These are phyloP conservation scores for Aurelia sp. DNA, from an alignment of 30 jellyfish, hydroid and myxozoan species.

Conservation along the genomic window DNA sequence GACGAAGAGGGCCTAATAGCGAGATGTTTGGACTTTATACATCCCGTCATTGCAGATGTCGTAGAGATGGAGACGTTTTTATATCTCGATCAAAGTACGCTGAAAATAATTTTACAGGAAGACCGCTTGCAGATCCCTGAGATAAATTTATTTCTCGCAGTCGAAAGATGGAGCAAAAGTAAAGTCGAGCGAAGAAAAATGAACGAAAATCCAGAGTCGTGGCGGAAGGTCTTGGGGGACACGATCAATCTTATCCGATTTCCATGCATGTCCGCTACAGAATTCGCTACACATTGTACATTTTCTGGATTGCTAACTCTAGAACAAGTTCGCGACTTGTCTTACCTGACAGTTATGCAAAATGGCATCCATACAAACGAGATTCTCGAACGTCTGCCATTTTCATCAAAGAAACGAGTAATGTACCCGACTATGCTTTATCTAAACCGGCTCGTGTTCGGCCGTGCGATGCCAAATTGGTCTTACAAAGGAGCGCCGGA, in stretches of 20 bases:
- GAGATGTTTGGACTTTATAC: slow-evolving; percentile 58
- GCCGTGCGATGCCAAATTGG: slow-evolving; percentile 70
- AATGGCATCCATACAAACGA: slow-evolving; percentile 43
- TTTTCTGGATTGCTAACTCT: slow-evolving; percentile 58
- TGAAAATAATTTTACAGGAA: slow-evolving; percentile 45
- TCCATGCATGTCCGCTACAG: slow-evolving; percentile 61
- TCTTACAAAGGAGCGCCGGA: slow-evolving; percentile 72
- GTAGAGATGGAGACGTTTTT: slow-evolving; percentile 57
- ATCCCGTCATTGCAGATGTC: slow-evolving; percentile 47
- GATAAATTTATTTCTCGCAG: slow-evolving; percentile 39
- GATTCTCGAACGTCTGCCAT: slow-evolving; percentile 33
- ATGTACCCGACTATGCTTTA: slow-evolving; percentile 52
- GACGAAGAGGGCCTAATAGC: slow-evolving; percentile 32
- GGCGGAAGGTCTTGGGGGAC: slow-evolving; percentile 40
- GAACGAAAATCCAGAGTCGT: slow-evolving; percentile 46
- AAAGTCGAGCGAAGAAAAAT: slow-evolving; percentile 49
- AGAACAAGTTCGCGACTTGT: slow-evolving; percentile 58
- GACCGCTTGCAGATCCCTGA: slow-evolving; percentile 56
- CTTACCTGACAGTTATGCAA: slow-evolving; percentile 44
- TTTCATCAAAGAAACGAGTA: slow-evolving; percentile 34
- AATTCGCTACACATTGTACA: slow-evolving; percentile 55
- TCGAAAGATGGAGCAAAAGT: slow-evolving; percentile 50
- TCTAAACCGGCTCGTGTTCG: slow-evolving; percentile 46
- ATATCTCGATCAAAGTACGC: slow-evolving; percentile 37
- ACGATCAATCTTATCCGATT: slow-evolving; percentile 56